Conservation (phyloP, 2,888 invertebrate genomes). For the Argyresthia albistria region DNA sequence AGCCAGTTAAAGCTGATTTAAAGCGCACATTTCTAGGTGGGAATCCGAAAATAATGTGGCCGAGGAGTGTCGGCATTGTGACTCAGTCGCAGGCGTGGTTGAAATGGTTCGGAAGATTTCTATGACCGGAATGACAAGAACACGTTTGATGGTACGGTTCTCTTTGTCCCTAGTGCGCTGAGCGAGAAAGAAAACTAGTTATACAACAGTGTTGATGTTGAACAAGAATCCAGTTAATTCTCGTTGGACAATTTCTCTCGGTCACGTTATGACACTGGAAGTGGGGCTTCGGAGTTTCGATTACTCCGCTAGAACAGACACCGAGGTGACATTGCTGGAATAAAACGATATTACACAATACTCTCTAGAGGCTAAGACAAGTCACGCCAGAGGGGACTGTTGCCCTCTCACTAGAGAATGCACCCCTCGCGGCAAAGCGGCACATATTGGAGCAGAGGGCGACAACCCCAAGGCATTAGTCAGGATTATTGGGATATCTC, state of each 20-base stretch:
- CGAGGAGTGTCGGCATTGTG: no score
- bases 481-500: conserved; percentile 58
- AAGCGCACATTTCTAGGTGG: no score
- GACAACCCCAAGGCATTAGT: conserved; percentile 49
- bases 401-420: conserved; percentile 54
- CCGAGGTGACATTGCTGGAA: conserved; percentile 34
- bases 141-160: not conserved
- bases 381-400: conserved; percentile 54
- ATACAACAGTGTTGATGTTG: no score
- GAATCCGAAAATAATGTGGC: no score
- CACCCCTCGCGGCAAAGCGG: conserved; percentile 37
- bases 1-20: not conserved
- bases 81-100: no score
- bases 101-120: no score
- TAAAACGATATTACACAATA: conserved; percentile 42
- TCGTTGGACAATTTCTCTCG: not conserved
- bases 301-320: conserved; percentile 28
- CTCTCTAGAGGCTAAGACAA: conserved; percentile 34
- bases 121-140: no score
- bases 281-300: conserved; percentile 24
- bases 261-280: conserved; percentile 11
- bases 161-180: not conserved
- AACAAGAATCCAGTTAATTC: no score
- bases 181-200: no score
- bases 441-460: conserved; percentile 44